Evolutionary conservation across 2,888 invertebrate species (phyloP), one percentile per base, ranked within the genome.

Genomic region (Oxytorus armatus): DNA sequence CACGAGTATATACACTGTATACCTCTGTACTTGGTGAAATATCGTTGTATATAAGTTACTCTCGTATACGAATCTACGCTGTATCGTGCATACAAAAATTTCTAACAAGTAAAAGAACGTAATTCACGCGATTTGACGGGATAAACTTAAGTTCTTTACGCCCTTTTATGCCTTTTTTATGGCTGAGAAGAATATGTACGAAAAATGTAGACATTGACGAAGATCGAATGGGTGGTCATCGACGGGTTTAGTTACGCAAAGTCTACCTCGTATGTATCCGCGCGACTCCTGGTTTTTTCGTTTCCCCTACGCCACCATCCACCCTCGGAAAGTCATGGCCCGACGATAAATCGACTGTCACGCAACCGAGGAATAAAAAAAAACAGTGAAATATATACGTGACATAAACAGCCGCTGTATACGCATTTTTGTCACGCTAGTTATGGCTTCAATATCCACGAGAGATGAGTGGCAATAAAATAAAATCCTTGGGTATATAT

Each of bases 141-240:
- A 3, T 3, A 29, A 29, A 5, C 29, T n/a, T n/a, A n/a, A 5
- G 29, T 29, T 2, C 29, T 29, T 29, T 5, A 5, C 29, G 29
- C 29, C 29, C 5, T 29, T 5, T 29, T 29, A 5, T 5, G 2
- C 5, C 29, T 29, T 59, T 61, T 14, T 14, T 10, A n/a, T 23
- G n/a, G 3, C 5, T 44, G 10, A n/a, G 55, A 21, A 66, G 42
- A 51, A 16, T 18, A 25, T 55, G 55, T 70, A 18, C 49, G 8
- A 18, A 55, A 18, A 14, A 14, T 25, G 44, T n/a, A 42, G 72
- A 80, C 76, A 16, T 77, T 80, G 76, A 77, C 80, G 80, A 80
- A 80, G 76, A 80, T 77, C 72, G 80, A 80, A 61, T 44, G 72
- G 57, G 51, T 59, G 29, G 49, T 79, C 63, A 25, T 23, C 72